Conservation (phyloP, 2,113 vertebrate genomes). For the Solea solea region DNA sequence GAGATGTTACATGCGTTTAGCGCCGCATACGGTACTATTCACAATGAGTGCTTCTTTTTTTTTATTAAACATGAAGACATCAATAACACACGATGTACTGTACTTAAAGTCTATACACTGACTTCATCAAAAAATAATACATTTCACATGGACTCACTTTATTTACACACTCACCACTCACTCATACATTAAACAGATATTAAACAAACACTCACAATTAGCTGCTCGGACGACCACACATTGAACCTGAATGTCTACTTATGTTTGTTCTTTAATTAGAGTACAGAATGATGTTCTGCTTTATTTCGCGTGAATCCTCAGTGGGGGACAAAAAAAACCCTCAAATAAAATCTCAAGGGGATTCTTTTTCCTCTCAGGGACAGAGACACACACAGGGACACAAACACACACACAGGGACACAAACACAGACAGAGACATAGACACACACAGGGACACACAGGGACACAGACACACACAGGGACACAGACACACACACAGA, state of each 20-base stretch:
- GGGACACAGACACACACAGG: too few species aligned
- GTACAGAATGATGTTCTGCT: constrained; percentile 52
- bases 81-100: background rate
- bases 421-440: too few species aligned
- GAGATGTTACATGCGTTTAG: background rate
- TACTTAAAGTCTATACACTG: too few species aligned
- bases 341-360: too few species aligned
- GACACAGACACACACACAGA: too few species aligned
- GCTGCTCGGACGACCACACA: constrained; percentile 58
- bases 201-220: constrained; percentile 68
- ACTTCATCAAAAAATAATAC: too few species aligned
- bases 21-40: background rate
- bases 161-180: constrained; percentile 29
- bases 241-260: constrained; percentile 56
- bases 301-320: constrained; percentile 47
- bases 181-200: constrained; percentile 66
- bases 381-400: too few species aligned
- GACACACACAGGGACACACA: too few species aligned
- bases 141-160: background rate
- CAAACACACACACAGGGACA: too few species aligned
- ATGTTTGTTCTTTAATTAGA: constrained; percentile 71
- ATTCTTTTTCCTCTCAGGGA: too few species aligned
- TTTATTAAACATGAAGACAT: too few species aligned
- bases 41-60: too few species aligned
- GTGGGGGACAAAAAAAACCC: constrained; percentile 26